Conservation (phyloP, 2,113 vertebrate genomes). For the Ochotona curzoniae region DNA sequence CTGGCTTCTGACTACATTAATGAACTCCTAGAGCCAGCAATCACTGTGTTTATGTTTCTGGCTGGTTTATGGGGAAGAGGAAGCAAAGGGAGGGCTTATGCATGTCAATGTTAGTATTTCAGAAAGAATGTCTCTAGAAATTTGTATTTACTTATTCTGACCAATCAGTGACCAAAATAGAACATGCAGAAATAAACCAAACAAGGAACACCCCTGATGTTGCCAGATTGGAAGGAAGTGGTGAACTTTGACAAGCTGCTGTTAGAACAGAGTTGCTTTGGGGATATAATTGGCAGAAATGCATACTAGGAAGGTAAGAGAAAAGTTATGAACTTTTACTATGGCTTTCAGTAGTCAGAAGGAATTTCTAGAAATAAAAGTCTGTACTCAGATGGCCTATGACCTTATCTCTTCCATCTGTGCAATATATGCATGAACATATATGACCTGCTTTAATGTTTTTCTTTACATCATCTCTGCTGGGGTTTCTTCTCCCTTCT, state of each 20-base stretch:
- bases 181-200: constrained; percentile 45
- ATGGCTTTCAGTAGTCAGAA: background rate
- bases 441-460: constrained; percentile 1
- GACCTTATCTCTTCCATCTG: constrained; percentile 16
- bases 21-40: background rate
- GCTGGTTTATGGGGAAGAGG: background rate
- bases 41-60: background rate
- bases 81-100: background rate
- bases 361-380: constrained; percentile 53
- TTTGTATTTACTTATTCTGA: constrained; percentile 56
- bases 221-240: constrained; percentile 38
- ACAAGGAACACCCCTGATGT: constrained; percentile 37
- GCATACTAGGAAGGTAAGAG: background rate
- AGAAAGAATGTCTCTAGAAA: constrained; percentile 57
- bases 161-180: constrained; percentile 54
- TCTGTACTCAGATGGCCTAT: constrained; percentile 12
- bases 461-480: constrained; percentile 50
- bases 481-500: background rate
- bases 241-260: constrained; percentile 53
- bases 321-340: constrained; percentile 37
- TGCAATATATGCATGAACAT: background rate
- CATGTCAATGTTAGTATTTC: constrained; percentile 46
- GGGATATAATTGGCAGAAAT: constrained; percentile 20
- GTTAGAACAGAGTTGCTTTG: constrained; percentile 60
- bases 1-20: constrained; percentile 22